Percentiles rank a stretch among this genome's conserved stretches.
Evolutionary conservation across 1,140 invertebrate genomes (phyloP).

Genomic region (Ylistrum balloti): DNA sequence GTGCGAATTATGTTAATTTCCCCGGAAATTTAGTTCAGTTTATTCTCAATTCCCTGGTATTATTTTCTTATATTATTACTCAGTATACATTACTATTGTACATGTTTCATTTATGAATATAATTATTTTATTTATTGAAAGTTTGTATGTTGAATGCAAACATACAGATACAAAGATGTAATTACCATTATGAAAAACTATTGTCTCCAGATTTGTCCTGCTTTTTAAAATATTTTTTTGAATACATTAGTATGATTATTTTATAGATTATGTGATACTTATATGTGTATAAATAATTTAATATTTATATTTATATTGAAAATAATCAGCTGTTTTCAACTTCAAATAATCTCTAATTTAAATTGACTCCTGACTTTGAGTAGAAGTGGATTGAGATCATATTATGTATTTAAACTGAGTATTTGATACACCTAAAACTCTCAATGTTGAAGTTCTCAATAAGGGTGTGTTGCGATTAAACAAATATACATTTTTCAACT

Average conservation of each 20-base stretch:
- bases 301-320: conserved; percentile 36
- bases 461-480: background rate
- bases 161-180: background rate
- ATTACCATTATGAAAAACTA: background rate
- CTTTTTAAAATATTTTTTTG: background rate
- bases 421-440: background rate
- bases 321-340: background rate
- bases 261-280: background rate
- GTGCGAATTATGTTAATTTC: background rate
- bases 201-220: background rate
- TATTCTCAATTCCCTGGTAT: conserved; percentile 38
- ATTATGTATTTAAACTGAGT: too few species aligned
- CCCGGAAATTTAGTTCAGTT: background rate
- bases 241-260: background rate
- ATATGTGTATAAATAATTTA: background rate
- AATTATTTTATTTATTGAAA: background rate
- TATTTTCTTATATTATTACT: conserved; percentile 11
- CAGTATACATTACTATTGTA: background rate
- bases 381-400: background rate
- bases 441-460: background rate
- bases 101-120: background rate
- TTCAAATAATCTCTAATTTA: background rate
- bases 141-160: background rate
- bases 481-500: background rate
- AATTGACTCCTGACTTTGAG: background rate